Evolutionary conservation across 1,140 invertebrate genomes (phyloP).

Genomic region (Anastatus disparis): DNA sequence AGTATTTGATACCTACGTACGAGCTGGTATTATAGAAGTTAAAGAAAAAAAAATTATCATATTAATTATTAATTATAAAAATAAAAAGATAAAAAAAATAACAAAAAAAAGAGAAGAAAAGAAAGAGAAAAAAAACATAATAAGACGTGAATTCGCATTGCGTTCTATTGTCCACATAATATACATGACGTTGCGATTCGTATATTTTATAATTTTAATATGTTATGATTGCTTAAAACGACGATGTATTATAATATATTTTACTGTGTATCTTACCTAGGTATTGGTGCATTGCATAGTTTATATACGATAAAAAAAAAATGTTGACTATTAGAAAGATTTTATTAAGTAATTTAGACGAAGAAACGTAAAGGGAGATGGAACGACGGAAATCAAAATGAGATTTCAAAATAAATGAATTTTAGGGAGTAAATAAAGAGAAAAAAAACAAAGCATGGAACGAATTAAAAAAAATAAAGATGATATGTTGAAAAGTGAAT

Average conservation of each 20-base stretch:
- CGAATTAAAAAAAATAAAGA: too few species aligned
- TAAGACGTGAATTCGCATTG: constrained; percentile 38
- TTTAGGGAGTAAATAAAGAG: constrained; percentile 22
- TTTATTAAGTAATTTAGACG: constrained; percentile 29
- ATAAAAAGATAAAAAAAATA: too few species aligned
- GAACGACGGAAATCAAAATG: constrained; percentile 35
- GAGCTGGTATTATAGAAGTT: constrained; percentile 44
- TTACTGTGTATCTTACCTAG: constrained; percentile 60
- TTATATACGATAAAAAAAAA: constrained; percentile 34
- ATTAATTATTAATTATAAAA: constrained; percentile 23
- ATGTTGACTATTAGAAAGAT: constrained; percentile 40
- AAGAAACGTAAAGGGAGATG: constrained; percentile 22
- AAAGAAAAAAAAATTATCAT: constrained; percentile 29
- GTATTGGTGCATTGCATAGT: constrained; percentile 51
- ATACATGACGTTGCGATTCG: constrained; percentile 50
- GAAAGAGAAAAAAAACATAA: constrained; percentile 30
- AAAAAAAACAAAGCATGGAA: not conserved
- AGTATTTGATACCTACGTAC: constrained; percentile 45
- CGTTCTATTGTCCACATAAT: constrained; percentile 50
- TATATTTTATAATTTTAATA: constrained; percentile 63
- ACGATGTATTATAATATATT: constrained; percentile 57
- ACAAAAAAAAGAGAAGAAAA: not conserved
- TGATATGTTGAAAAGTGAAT: not conserved
- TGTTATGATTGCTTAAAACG: constrained; percentile 54
- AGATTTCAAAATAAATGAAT: not conserved